phyloP scores from a whole-genome alignment of 2,113 vertebrate genomes.

The Cyphomyrus plagiostoma region DNA sequence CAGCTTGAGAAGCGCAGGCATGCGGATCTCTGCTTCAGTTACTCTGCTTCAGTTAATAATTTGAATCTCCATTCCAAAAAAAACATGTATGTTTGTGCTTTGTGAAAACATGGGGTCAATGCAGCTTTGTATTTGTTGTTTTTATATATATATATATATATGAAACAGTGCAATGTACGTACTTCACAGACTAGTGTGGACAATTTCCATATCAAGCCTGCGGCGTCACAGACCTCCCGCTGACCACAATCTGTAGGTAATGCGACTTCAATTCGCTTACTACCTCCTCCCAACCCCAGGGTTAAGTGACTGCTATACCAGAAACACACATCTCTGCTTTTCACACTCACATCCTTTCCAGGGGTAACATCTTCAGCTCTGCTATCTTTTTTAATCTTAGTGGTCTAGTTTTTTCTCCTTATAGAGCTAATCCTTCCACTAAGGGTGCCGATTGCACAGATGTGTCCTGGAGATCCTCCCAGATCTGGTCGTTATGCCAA shows the following conservation, averaged over 20 bases:
- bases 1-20: neutral
- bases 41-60: neutral
- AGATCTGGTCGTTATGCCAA: neutral
- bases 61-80: neutral
- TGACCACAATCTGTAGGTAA: constrained; percentile 11
- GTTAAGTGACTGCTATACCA: neutral
- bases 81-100: neutral
- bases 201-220: constrained; percentile 15
- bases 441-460: neutral
- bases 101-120: neutral
- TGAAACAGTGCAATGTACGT: neutral
- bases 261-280: neutral
- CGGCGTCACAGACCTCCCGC: neutral
- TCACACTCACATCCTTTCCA: neutral
- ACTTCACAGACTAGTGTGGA: neutral
- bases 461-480: neutral
- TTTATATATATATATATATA: neutral
- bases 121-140: neutral
- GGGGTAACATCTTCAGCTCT: neutral
- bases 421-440: neutral
- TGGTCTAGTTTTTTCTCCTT: neutral
- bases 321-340: constrained; percentile 1
- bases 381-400: neutral
- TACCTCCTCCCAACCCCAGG: neutral
- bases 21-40: neutral